Evolutionary conservation across 2,888 invertebrate genomes (phyloP), one percentile per base, ranked within the genome.

Genomic region (Meliscaeva auricollis): DNA sequence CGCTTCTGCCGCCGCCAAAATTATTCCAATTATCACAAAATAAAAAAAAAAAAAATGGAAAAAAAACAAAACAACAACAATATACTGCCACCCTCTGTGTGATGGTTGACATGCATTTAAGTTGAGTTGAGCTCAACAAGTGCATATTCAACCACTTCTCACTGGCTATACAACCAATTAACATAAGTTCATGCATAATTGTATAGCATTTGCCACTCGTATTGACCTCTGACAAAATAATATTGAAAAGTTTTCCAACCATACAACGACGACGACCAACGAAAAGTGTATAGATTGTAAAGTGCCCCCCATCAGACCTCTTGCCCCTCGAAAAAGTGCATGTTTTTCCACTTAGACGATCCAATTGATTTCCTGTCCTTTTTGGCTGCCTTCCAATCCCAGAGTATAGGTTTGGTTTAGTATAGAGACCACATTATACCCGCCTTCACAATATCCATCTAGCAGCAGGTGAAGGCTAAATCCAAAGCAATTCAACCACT

Each of bases 131-230:
- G 73, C 72, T 77, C 85, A 85, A 81, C 85, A 85, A 85, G 85
- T 85, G 52, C 38, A 52, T 38, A 38, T 85, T 46, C 38, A 52
- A 72, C 62, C 85, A 81, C 73, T 85, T 46, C 68, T 54, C 73
- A 17, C 41, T 32, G 44, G 41, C 56, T 56, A 22, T 70, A 58
- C 58, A 66, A 56, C 72, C 85, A 85, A 85, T 85, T 85, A 85
- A 81, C 85, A 85, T 81, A 81, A 81, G 85, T 81, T 81, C 81
- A 77, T 85, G 80, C 85, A 85, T 81, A 85, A 81, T 85, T 85
- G 81, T 81, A 73, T 76, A 66, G 54, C 84, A 64, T 46, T 32
- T 69, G 35, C 70, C 75, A 80, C 84, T 85, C 38, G 80, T 60
- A 62, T 69, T 48, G 81, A 85, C 85, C 85, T 77, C 76, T 77